phyloP scores from a whole-genome alignment of 2,888 invertebrate genomes.

The Microplitis manilae region DNA sequence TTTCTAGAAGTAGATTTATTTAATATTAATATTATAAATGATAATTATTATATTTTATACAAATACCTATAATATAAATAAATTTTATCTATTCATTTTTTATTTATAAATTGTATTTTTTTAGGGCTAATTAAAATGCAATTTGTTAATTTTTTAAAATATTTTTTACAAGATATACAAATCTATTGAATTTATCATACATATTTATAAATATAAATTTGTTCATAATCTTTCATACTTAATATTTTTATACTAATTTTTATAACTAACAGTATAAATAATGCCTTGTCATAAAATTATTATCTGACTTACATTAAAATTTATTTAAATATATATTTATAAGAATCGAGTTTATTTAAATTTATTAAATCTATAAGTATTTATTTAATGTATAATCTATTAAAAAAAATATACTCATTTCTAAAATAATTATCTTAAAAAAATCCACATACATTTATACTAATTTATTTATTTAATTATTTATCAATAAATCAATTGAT shows the following conservation, averaged over 20 bases:
- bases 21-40: background rate
- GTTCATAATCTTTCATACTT: background rate
- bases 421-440: background rate
- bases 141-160: background rate
- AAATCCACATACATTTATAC: background rate
- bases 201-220: background rate
- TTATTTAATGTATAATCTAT: background rate
- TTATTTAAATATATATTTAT: background rate
- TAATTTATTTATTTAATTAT: background rate
- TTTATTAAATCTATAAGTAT: background rate
- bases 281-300: conserved; percentile 21
- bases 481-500: background rate
- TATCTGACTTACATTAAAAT: background rate
- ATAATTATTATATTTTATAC: background rate
- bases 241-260: background rate
- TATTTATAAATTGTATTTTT: background rate
- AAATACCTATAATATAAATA: too few relatives aligned
- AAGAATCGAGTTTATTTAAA: background rate
- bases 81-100: background rate
- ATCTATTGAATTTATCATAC: conserved; percentile 10
- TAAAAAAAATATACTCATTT: background rate
- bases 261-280: conserved; percentile 26
- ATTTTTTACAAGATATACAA: conserved; percentile 26
- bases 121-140: conserved; percentile 17
- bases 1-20: conserved; percentile 31